Evolutionary conservation across 2,888 invertebrate species (phyloP), one percentile per base, ranked within the genome.

Genomic region (Meta bourneti): DNA sequence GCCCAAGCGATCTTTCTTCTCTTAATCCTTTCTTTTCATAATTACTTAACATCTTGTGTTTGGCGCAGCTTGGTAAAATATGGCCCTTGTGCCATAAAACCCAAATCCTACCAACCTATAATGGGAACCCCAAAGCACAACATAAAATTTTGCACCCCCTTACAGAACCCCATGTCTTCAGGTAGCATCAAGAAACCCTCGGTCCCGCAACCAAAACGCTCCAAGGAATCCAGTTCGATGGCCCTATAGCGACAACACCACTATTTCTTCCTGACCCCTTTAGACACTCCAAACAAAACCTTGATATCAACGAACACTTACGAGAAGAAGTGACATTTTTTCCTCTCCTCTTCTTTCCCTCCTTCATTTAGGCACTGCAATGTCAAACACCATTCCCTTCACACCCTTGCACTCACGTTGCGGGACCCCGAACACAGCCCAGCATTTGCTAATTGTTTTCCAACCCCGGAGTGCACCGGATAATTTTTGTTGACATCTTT

Each of bases 401-500:
- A 81, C 75, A 54, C 51, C 69, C 61, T 51, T 49, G 49, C 71
- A 82, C 61, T 54, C 80, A 48, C 54, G 52, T 48, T 52, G 69
- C 16, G 70, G 78, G 74, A 90, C 80, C 90, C 85, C 78, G 72
- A 74, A 69, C 78, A 34, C 34, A 4, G 34, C 34, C 1, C 34
- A 34, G 34, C 34, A 89, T 89, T 92, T 85, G 91, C 91, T 89
- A 92, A 92, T 92, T 92, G 91, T 92, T 89, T 89, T 75, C 81
- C 51, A 48, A 6, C 4, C 13, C 51, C 74, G 61, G 11, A 69
- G 48, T 70, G 72, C 82, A 61, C 20, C 52, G 70, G 61, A 49
- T 92, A 92, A 92, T 92, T 92, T 92, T 92, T 92, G 91, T 92
- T 92, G 91, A 92, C 91, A 92, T 83, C 91, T 88, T 92, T 92